These are phyloP conservation scores for Corythaixoides concolor DNA, from an alignment of 2,113 vertebrate species.

Conservation along the genomic window DNA sequence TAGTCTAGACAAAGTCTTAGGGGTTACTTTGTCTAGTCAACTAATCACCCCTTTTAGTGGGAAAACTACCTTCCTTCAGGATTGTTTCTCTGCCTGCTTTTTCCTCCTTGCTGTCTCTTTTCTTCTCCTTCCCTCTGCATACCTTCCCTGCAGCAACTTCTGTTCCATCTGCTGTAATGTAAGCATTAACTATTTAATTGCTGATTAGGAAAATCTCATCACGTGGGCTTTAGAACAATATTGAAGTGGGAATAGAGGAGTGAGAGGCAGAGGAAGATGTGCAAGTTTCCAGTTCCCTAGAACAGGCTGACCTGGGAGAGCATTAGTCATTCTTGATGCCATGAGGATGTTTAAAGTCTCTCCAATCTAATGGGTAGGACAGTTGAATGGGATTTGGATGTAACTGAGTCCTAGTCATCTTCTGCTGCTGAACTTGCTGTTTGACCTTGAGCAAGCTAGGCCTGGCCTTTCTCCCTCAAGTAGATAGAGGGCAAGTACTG, in stretches of 20 bases:
- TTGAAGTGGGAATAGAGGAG: background rate
- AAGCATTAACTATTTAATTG: slow-evolving; percentile 62
- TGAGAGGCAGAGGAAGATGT: slow-evolving; percentile 14
- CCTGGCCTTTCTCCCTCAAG: background rate
- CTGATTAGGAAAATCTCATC: slow-evolving; percentile 43
- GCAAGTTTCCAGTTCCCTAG: background rate
- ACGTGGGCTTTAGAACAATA: background rate
- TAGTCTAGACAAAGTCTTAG: slow-evolving; percentile 51
- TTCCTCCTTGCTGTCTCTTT: slow-evolving; percentile 18
- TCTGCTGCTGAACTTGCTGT: slow-evolving; percentile 25
- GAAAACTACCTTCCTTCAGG: slow-evolving; percentile 18
- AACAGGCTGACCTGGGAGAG: background rate
- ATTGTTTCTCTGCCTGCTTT: slow-evolving; percentile 3
- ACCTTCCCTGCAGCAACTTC: slow-evolving; percentile 56
- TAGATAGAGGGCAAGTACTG: background rate
- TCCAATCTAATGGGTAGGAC: background rate
- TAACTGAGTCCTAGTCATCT: background rate
- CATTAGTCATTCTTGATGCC: background rate
- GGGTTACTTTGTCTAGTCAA: background rate
- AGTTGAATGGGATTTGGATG: background rate
- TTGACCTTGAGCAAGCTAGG: background rate
- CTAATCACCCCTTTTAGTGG: background rate
- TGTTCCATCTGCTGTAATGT: slow-evolving; percentile 35
- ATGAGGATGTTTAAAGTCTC: background rate
- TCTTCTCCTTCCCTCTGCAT: slow-evolving; percentile 38